Evolutionary conservation across 2,797 vertebrate species (phyloP).

Genomic region (Gymnopithys bicolor): DNA sequence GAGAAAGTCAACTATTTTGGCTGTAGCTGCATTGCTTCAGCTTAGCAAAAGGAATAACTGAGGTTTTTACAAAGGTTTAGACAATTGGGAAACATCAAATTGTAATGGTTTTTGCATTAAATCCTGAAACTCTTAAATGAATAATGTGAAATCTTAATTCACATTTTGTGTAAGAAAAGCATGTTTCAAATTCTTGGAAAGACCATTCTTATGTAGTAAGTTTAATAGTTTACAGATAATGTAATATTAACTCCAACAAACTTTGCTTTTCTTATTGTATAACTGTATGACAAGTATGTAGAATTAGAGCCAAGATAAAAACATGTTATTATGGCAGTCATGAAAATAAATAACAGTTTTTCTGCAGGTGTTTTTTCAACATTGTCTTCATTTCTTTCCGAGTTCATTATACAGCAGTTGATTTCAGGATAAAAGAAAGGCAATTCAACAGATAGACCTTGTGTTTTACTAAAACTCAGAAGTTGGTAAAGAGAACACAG

Average conservation of each 20-base stretch:
- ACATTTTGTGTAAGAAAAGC: background rate
- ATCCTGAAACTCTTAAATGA: background rate
- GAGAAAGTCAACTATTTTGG: background rate
- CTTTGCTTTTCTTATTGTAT: background rate
- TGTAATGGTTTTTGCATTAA: background rate
- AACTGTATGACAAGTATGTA: background rate
- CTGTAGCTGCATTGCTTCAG: background rate
- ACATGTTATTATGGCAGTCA: background rate
- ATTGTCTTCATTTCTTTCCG: background rate
- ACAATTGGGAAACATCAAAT: background rate
- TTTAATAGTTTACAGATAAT: background rate
- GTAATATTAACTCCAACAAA: background rate
- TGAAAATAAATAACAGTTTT: background rate
- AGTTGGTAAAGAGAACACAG: background rate
- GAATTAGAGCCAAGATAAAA: background rate
- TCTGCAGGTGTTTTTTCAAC: background rate
- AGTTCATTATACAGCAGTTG: background rate
- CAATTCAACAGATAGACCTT: background rate
- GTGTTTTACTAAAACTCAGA: background rate
- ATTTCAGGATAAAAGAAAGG: background rate
- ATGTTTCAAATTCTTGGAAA: background rate
- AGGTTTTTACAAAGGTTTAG: background rate
- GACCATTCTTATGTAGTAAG: background rate
- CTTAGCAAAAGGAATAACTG: background rate
- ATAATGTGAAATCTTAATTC: background rate